A percentile compares a stretch with the other conserved stretches of the same genome.
Conservation (phyloP, 92 coral and sea anemone species). For the Chrysogorgia sp. region DNA sequence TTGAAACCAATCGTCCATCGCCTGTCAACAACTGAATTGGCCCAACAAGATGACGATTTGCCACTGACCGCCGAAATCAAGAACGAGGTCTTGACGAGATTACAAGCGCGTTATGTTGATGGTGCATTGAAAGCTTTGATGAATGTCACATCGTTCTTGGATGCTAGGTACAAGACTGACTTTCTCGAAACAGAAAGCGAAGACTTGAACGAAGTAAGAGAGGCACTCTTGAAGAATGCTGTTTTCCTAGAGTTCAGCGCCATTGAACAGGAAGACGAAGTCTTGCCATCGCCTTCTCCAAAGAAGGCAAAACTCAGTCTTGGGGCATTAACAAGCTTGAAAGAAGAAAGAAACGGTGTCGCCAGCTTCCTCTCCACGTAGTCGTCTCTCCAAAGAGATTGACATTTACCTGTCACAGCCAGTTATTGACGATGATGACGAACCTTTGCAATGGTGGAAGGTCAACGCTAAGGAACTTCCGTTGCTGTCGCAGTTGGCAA, state of each 20-base stretch:
- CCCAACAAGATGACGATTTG: too few relatives aligned
- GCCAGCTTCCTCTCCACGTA: constrained; percentile 22
- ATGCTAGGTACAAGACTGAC: constrained; percentile 34
- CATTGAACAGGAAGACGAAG: constrained; percentile 8
- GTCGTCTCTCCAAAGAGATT: constrained; percentile 7
- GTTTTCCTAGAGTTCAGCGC: constrained; percentile 1
- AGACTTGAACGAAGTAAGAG: constrained; percentile 1
- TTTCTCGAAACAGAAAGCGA: constrained; percentile 19
- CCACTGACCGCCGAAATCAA: constrained; percentile 12
- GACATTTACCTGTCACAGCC: not conserved
- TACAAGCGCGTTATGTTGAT: constrained; percentile 26
- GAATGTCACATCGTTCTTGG: constrained; percentile 29
- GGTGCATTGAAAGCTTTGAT: constrained; percentile 16
- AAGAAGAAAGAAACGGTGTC: constrained; percentile 11
- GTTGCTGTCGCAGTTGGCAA: too few relatives aligned
- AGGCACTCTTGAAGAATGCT: constrained; percentile 18
- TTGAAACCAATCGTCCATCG: too few relatives aligned
- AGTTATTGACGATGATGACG: constrained; percentile 17
- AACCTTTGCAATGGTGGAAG: too few relatives aligned
- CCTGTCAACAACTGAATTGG: too few relatives aligned
- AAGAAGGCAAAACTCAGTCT: too few relatives aligned
- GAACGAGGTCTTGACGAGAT: constrained; percentile 22
- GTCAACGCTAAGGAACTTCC: constrained; percentile 14
- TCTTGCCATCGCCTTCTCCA: constrained; percentile 14
- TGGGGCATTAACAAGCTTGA: constrained; percentile 28